Base-by-base conservation (phyloP, 2,113 vertebrate species). In the Aepyceros melampus region DNA sequence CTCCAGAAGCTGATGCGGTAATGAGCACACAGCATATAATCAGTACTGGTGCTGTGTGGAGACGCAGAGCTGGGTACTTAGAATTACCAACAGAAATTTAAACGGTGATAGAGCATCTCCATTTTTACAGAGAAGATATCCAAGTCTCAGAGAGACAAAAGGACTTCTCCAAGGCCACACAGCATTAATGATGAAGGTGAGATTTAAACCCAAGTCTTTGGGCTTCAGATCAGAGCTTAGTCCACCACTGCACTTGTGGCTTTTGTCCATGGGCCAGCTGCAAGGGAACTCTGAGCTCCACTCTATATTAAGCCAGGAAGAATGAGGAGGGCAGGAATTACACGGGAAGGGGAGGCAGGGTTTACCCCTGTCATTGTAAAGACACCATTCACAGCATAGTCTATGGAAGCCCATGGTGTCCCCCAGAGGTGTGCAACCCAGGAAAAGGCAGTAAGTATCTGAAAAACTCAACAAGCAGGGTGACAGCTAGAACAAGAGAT, bases 41-140 rank as follows among this genome's bases (percentile, higher is more conserved):
- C 4, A 40, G 9, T 7, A 14, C 51, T n/a, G 3, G 9, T 23
- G 21, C 64, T 25, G 5, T 25, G 79, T 74, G 47, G 49, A 45
- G 8, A 36, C 17, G 1, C 14, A 60, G 40, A 76, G 3, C 27
- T 40, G 43, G 29, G 33, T 8, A 25, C 1, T 1, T 23, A 27
- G 15, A 19, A 23, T 62, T 92, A 58, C 4, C 62, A 47, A 17
- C 9, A 29, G 6, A 47, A 71, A 4, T 25, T 17, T 31, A 62
- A n/a, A 53, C 1, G 0, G 40, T 74, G 17, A 43, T 4, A 91
- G 31, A 58, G 10, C 43, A 58, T 74, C 53, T 76, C 45, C 47
- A 9, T 55, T 92, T 86, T 96, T 85, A 85, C 55, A 85, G 29
- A 93, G 31, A 13, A 85, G 71, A 85, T 64, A 91, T 31, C 40